These are phyloP conservation scores for Cetonia aurata DNA, from an alignment of 2,888 invertebrate genomes.

Conservation along the genomic window DNA sequence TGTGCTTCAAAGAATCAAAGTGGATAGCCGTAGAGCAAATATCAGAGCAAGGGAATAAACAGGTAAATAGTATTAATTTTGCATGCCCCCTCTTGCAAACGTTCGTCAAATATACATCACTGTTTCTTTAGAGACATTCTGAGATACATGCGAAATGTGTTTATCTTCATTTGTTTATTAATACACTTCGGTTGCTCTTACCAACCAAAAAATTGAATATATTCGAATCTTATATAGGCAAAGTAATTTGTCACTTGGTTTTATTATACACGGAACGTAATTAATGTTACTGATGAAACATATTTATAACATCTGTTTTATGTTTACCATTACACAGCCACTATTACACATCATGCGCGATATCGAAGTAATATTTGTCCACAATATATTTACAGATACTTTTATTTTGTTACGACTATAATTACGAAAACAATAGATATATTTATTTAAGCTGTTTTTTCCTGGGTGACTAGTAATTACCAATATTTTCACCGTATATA, in stretches of 20 bases:
- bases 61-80: slow-evolving; percentile 38
- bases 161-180: too few relatives aligned
- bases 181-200: not conserved
- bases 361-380: slow-evolving; percentile 12
- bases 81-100: too few relatives aligned
- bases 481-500: slow-evolving; percentile 6
- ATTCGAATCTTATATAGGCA: slow-evolving; percentile 8
- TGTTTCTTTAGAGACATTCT: too few relatives aligned
- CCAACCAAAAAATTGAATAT: not conserved
- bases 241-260: slow-evolving; percentile 12
- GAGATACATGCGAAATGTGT: too few relatives aligned
- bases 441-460: slow-evolving; percentile 14
- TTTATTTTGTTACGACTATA: slow-evolving; percentile 10
- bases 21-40: slow-evolving; percentile 52
- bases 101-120: too few relatives aligned
- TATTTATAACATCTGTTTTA: slow-evolving; percentile 12
- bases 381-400: slow-evolving; percentile 13
- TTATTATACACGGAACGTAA: slow-evolving; percentile 7
- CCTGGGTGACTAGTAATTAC: not conserved
- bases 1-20: slow-evolving; percentile 54
- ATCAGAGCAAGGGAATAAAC: slow-evolving; percentile 33
- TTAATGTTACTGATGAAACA: slow-evolving; percentile 18
- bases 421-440: not conserved
- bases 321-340: slow-evolving; percentile 26
- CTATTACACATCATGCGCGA: slow-evolving; percentile 8